phyloP scores from a whole-genome alignment of 2,888 invertebrate species.

The Tetragnatha montana region DNA sequence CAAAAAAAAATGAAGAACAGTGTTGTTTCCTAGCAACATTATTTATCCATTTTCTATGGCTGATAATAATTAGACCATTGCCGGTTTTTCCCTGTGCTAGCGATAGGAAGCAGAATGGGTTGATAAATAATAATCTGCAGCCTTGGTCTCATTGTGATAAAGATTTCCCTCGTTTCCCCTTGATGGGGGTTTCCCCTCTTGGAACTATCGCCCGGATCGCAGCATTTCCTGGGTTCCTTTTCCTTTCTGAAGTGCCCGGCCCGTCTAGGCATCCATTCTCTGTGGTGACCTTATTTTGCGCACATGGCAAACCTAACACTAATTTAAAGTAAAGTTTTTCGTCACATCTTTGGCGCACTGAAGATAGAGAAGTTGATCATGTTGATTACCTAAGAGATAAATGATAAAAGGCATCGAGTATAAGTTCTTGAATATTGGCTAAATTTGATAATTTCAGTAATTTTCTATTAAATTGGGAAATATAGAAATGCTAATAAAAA shows the following conservation, averaged over 20 bases:
- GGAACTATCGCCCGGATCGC: neutral
- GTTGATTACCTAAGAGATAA: no score
- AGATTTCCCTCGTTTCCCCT: no score
- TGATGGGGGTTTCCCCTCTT: neutral
- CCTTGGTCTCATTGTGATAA: neutral
- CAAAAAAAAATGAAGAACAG: neutral
- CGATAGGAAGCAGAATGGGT: neutral
- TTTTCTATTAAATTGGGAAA: no score
- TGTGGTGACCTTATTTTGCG: neutral
- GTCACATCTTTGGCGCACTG: no score
- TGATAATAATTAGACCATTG: neutral
- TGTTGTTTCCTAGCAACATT: neutral
- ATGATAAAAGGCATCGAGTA: no score
- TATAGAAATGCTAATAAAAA: no score
- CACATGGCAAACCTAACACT: no score
- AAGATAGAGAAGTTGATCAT: no score
- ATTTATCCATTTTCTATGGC: neutral
- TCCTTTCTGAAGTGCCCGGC: neutral
- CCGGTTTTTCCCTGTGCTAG: neutral
- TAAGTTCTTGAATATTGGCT: no score
- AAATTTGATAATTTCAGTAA: no score
- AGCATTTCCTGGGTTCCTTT: neutral
- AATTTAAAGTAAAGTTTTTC: no score
- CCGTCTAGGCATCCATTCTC: neutral
- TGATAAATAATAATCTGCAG: neutral